Evolutionary conservation across 2,113 vertebrate genomes (phyloP).

Genomic region (Scopus umbretta): DNA sequence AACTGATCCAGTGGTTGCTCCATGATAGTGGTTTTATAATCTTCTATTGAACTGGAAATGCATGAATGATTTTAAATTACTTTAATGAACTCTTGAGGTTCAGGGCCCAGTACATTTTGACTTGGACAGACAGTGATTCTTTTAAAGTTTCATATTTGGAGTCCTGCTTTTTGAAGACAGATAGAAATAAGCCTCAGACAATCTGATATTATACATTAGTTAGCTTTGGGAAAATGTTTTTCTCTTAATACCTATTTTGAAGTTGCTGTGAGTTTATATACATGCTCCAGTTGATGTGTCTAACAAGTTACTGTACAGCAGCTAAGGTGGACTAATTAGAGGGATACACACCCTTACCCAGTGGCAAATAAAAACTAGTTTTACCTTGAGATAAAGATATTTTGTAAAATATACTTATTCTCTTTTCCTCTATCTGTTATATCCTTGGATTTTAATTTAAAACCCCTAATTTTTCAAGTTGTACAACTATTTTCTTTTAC

Average conservation of each 20-base stretch:
- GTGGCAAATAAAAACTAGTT: not conserved
- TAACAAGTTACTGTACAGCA: not conserved
- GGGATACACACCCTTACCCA: not conserved
- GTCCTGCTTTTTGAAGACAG: not conserved
- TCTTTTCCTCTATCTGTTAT: not conserved
- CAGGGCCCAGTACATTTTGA: not conserved
- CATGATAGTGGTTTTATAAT: not conserved
- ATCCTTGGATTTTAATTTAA: not conserved
- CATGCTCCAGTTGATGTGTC: not conserved
- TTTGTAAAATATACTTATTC: not conserved
- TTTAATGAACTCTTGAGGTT: not conserved
- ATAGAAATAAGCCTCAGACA: not conserved
- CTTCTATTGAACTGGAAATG: not conserved
- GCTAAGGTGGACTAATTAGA: not conserved
- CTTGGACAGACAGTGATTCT: not conserved
- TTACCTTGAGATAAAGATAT: not conserved
- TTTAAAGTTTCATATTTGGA: not conserved
- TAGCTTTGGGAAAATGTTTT: not conserved
- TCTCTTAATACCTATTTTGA: not conserved
- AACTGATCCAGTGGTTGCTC: not conserved
- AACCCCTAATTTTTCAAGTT: not conserved
- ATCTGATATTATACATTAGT: not conserved
- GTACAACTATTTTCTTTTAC: not conserved
- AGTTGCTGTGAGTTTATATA: not conserved
- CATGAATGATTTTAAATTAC: not conserved